Percentiles rank a stretch among this genome's conserved stretches.
phyloP scores from a whole-genome alignment of 2,797 vertebrate species.

The Poeciliopsis turneri region DNA sequence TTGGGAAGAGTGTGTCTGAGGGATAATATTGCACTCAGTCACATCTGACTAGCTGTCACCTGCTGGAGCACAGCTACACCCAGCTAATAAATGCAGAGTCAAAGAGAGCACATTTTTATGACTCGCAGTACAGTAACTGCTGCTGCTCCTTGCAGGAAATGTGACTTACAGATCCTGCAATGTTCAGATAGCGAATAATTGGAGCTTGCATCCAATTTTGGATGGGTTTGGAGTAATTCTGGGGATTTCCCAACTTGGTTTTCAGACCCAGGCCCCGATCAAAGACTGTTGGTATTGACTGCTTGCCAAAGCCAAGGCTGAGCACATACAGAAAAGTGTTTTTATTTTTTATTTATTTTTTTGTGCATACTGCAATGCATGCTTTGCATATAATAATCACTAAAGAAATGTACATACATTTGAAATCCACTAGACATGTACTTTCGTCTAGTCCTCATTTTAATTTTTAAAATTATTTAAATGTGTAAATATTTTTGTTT shows the following conservation, averaged over 20 bases:
- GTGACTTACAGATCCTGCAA: slow-evolving; percentile 45
- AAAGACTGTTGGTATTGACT: slow-evolving; percentile 9
- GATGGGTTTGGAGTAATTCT: slow-evolving; percentile 32
- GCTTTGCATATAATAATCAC: neutral
- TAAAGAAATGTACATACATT: neutral
- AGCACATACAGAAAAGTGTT: slow-evolving; percentile 7
- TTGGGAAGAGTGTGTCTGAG: slow-evolving; percentile 66
- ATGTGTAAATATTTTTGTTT: neutral
- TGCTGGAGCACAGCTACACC: slow-evolving; percentile 56
- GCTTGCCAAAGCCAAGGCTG: slow-evolving; percentile 17
- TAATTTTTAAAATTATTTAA: neutral
- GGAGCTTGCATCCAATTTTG: slow-evolving; percentile 10
- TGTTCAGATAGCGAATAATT: slow-evolving; percentile 45
- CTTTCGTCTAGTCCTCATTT: neutral
- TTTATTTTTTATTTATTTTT: neutral
- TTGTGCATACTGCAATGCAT: neutral
- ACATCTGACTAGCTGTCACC: slow-evolving; percentile 76
- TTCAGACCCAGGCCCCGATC: slow-evolving; percentile 15
- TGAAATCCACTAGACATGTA: neutral
- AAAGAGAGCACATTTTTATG: slow-evolving; percentile 59
- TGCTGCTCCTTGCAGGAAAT: slow-evolving; percentile 60
- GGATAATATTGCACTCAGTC: slow-evolving; percentile 77
- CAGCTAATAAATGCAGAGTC: slow-evolving; percentile 63
- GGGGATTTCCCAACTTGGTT: slow-evolving; percentile 9
- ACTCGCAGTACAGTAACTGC: slow-evolving; percentile 57